Percentiles rank a stretch among this genome's conserved stretches.
Evolutionary conservation across 2,797 vertebrate species (phyloP).

Genomic region (Glossophaga mutica): DNA sequence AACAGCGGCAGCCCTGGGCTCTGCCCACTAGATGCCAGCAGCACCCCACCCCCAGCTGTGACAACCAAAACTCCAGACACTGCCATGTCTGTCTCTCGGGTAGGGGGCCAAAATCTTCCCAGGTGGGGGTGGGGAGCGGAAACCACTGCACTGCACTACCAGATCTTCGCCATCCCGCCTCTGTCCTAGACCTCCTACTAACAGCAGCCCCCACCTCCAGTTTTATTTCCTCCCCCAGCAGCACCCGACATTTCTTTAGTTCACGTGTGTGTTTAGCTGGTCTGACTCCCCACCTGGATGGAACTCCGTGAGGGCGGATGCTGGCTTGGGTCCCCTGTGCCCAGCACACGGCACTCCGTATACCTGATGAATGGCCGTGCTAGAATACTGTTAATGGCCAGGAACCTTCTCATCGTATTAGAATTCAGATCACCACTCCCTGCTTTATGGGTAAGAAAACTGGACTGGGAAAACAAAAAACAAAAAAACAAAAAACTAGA

Average conservation of each 20-base stretch:
- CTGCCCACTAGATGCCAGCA: not conserved
- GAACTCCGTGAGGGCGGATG: not conserved
- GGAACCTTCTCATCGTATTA: not conserved
- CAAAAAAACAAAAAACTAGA: not conserved
- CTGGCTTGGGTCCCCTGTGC: not conserved
- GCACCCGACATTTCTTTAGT: not conserved
- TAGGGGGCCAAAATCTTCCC: not conserved
- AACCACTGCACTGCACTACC: not conserved
- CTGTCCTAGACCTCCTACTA: not conserved
- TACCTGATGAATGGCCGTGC: not conserved
- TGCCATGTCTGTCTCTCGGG: not conserved
- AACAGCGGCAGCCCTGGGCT: not conserved
- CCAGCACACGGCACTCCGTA: too few species aligned
- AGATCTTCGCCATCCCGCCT: not conserved
- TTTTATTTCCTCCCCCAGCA: not conserved
- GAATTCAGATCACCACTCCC: not conserved
- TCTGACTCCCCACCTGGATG: not conserved
- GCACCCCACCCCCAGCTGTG: too few species aligned
- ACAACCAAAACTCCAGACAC: not conserved
- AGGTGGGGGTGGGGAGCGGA: not conserved
- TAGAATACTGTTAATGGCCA: slow-evolving; percentile 34
- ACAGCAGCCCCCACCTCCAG: not conserved
- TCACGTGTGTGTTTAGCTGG: not conserved
- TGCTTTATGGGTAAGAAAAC: not conserved
- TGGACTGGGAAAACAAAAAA: not conserved